phyloP scores from a whole-genome alignment of 2,113 vertebrate genomes.

The Tachysurus fulvidraco region DNA sequence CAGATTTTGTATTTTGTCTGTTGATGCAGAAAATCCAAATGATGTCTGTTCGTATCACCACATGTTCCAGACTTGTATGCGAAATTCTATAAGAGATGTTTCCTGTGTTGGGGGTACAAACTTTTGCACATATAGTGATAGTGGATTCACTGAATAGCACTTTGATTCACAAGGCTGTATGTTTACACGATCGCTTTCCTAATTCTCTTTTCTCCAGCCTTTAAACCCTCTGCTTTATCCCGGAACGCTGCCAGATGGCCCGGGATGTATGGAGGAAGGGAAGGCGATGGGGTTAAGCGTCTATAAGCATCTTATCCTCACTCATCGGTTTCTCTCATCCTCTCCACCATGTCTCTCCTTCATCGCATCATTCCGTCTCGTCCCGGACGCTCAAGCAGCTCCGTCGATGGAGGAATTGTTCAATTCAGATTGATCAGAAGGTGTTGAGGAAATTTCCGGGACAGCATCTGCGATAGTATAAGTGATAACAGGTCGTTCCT shows the following conservation, averaged over 20 bases:
- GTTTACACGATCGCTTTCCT: slow-evolving; percentile 11
- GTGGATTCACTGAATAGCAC: not conserved
- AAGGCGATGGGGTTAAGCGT: slow-evolving; percentile 17
- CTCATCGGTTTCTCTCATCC: slow-evolving; percentile 27
- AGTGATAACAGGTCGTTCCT: not conserved
- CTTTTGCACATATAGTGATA: not conserved
- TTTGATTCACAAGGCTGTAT: not conserved
- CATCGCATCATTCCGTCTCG: not conserved
- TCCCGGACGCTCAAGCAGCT: not conserved
- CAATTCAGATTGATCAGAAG: not conserved
- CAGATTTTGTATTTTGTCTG: not conserved
- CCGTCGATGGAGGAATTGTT: not conserved
- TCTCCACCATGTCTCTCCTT: not conserved
- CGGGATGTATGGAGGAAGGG: not conserved
- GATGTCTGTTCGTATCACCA: not conserved
- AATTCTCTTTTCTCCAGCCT: slow-evolving; percentile 26
- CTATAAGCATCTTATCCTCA: slow-evolving; percentile 33
- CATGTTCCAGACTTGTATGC: not conserved
- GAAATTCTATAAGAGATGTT: not conserved
- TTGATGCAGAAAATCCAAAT: not conserved
- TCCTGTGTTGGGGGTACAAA: not conserved
- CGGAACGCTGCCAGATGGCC: slow-evolving; percentile 31
- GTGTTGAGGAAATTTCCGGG: not conserved
- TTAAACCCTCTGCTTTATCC: slow-evolving; percentile 27
- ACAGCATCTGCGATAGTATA: not conserved